A percentile compares a stretch with the other conserved stretches of the same genome.
These are phyloP conservation scores for Lichenostomus cassidix DNA, from an alignment of 2,113 vertebrate species.

Conservation along the genomic window DNA sequence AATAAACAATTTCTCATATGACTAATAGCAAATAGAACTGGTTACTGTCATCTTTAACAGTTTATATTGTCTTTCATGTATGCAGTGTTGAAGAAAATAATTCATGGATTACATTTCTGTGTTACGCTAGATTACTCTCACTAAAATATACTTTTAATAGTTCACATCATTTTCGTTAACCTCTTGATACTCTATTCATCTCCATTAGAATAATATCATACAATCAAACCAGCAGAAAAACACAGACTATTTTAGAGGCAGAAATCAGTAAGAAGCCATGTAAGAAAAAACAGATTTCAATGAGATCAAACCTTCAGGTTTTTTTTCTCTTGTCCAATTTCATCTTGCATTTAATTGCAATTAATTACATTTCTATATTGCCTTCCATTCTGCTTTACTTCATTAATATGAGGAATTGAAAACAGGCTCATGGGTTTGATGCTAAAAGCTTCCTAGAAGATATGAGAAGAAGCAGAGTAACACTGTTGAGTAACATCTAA, in stretches of 20 bases:
- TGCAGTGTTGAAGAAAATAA: not conserved
- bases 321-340: not conserved
- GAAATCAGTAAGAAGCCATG: not conserved
- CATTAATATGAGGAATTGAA: not conserved
- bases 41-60: not conserved
- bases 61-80: not conserved
- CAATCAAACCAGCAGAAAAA: not conserved
- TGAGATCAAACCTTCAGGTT: not conserved
- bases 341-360: not conserved
- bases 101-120: not conserved
- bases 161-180: conserved; percentile 5
- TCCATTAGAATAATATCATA: not conserved
- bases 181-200: not conserved
- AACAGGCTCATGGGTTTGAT: not conserved
- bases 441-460: not conserved
- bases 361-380: not conserved
- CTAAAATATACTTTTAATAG: not conserved
- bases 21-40: not conserved
- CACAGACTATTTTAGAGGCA: not conserved
- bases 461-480: not conserved
- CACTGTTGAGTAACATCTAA: not conserved
- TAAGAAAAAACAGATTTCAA: not conserved
- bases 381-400: not conserved
- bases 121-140: not conserved
- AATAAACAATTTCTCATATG: not conserved